These are phyloP conservation scores for Odontesthes bonariensis DNA, from an alignment of 2,113 vertebrate species.

Conservation along the genomic window DNA sequence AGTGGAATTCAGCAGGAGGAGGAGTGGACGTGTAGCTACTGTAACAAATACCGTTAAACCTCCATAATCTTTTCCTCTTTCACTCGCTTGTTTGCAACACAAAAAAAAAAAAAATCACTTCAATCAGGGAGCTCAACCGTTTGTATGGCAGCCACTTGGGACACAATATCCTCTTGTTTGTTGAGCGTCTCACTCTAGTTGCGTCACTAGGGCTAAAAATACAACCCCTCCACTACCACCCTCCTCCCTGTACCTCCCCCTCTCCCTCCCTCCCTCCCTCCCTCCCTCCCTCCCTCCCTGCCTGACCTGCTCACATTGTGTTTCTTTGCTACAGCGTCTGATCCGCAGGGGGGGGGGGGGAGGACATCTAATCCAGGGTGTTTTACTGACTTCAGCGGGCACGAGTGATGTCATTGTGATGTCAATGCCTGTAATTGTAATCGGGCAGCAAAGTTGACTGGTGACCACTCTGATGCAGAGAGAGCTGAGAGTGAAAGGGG, in stretches of 20 bases:
- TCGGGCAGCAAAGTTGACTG: conserved; percentile 71
- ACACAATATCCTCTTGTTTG: conserved; percentile 83
- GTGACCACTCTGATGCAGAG: conserved; percentile 40
- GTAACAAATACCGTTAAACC: neutral
- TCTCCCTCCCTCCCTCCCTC: conserved; percentile 11
- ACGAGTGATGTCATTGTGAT: conserved; percentile 94
- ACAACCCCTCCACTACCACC: conserved; percentile 45
- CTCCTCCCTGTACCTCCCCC: conserved; percentile 8
- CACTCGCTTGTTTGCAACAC: neutral
- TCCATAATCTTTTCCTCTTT: neutral
- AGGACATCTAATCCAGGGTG: conserved; percentile 72
- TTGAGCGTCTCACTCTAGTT: conserved; percentile 70
- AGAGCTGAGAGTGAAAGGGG: conserved; percentile 32
- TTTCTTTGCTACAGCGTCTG: conserved; percentile 41
- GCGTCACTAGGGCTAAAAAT: conserved; percentile 83
- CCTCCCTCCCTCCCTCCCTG: neutral
- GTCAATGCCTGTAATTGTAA: conserved; percentile 91
- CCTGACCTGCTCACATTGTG: conserved; percentile 52
- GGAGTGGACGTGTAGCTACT: too few relatives aligned
- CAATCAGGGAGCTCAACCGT: conserved; percentile 59
- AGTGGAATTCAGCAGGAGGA: too few relatives aligned
- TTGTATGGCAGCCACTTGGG: conserved; percentile 62
- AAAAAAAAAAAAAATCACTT: conserved; percentile 4
- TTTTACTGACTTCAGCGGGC: conserved; percentile 87
- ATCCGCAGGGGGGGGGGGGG: conserved; percentile 28